Conservation (phyloP, 2,797 vertebrate genomes). For the Vipera ursinii region DNA sequence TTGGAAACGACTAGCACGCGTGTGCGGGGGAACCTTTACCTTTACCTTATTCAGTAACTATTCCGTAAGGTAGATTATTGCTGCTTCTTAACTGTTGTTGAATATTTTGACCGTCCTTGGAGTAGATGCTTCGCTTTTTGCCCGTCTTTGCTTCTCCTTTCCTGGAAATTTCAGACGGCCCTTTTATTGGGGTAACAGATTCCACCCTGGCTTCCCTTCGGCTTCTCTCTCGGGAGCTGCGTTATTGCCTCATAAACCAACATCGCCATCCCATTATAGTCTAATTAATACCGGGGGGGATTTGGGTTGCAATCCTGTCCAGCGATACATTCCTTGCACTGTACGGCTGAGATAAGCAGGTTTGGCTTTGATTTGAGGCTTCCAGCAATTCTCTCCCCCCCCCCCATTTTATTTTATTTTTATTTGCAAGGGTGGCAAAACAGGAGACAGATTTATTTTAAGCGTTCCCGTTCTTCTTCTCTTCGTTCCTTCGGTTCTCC, state of each 20-base stretch:
- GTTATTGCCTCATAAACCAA: slow-evolving; percentile 18
- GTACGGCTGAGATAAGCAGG: neutral
- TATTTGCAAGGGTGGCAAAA: neutral
- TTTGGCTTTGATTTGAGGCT: neutral
- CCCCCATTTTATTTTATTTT: neutral
- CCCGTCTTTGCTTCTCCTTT: neutral
- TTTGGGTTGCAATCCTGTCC: slow-evolving; percentile 13
- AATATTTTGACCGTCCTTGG: neutral
- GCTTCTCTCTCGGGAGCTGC: neutral
- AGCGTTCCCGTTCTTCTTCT: neutral
- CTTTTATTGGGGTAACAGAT: neutral
- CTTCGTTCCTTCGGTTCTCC: neutral
- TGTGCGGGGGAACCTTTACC: no score
- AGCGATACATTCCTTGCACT: neutral
- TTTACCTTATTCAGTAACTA: neutral
- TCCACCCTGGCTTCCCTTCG: neutral
- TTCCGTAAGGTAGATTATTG: neutral
- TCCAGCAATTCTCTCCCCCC: neutral
- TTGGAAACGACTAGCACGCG: no score
- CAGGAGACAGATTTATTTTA: neutral
- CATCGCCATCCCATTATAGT: slow-evolving; percentile 14
- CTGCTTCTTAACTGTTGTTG: neutral
- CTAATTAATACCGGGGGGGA: slow-evolving; percentile 25
- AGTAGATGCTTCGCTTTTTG: fast-evolving
- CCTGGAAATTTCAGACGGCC: neutral